Evolutionary conservation across 2,888 invertebrate species (phyloP), one percentile per base, ranked within the genome.

Genomic region (Leucophenga maculata): DNA sequence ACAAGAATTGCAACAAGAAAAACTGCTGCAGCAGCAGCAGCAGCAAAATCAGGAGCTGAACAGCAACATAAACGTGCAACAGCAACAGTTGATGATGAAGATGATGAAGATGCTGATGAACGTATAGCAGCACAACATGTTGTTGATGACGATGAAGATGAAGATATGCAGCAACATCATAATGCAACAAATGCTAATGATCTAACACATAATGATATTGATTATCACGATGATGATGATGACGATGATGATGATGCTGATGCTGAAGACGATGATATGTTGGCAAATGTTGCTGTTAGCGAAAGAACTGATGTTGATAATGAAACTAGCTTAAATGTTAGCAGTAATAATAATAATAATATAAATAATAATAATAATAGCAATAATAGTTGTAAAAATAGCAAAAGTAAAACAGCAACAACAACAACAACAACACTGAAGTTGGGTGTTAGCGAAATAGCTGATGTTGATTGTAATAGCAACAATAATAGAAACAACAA

Each of bases 361-460:
- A 64, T 13, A 13, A 46, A 82, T 75, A 84, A 85, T 79, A 82
- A 85, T 72, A 85, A 79, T 79, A 79, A 74, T 74, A 86, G 76
- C 79, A 80, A 77, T 78, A 83, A 80, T 84, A 84, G 84, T 83
- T 86, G 82, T 82, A 86, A 78, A 78, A 83, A 77, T 76, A 78
- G 78, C 75, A 82, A 79, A 80, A 81, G 74, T 76, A 46, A 64
- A 74, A 39, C 67, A 74, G 67, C 66, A 80, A 59, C 71, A 78
- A 69, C 57, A 80, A 69, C 65, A 77, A 68, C 46, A 64, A 64
- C 48, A 50, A 50, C 50, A 50, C 1, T 18, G 18, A 50, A 50
- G n/a, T n/a, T n/a, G n/a, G 46, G 46, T 14, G 13, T 14, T 39
- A 39, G 9, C 39, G 69, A 70, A 16, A 39, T 67, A 68, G 73